Evolutionary conservation across 2,113 vertebrate genomes (phyloP).

Genomic region (Myiozetetes cayanensis): DNA sequence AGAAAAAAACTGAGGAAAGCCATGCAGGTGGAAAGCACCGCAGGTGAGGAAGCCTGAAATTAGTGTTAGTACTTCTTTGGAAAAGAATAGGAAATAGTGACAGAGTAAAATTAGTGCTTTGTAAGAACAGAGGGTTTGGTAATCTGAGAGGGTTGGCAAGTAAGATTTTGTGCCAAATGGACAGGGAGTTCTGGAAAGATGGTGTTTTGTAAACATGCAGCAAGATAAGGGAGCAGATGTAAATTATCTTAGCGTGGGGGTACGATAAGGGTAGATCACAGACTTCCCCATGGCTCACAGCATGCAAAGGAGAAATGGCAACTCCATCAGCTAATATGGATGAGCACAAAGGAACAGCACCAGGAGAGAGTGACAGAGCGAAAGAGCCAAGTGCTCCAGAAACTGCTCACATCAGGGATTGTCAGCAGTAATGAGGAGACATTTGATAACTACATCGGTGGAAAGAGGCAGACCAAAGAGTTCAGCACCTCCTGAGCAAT

Average conservation of each 20-base stretch:
- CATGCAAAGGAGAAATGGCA: not conserved
- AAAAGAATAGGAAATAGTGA: not conserved
- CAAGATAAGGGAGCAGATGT: not conserved
- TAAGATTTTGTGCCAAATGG: not conserved
- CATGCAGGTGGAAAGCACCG: not conserved
- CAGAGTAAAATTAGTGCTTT: not conserved
- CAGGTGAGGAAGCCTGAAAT: fast-evolving
- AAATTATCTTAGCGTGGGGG: not conserved
- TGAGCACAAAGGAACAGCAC: not conserved
- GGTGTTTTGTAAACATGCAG: not conserved
- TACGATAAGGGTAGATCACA: not conserved
- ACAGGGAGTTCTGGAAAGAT: not conserved
- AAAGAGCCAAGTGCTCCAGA: not conserved
- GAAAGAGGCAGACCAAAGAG: constrained; percentile 40
- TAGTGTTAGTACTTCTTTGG: not conserved
- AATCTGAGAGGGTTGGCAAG: not conserved
- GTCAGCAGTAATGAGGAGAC: not conserved
- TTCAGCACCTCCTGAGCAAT: constrained; percentile 45
- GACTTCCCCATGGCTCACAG: not conserved
- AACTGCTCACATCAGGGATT: not conserved
- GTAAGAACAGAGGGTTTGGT: not conserved
- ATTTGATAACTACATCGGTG: constrained; percentile 30
- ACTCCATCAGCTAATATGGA: not conserved
- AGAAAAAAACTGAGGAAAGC: not conserved
- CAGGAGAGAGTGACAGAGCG: not conserved